Evolutionary conservation across 2,888 invertebrate genomes (phyloP), one percentile per base, ranked within the genome.

Genomic region (Ormyrus pomaceus): DNA sequence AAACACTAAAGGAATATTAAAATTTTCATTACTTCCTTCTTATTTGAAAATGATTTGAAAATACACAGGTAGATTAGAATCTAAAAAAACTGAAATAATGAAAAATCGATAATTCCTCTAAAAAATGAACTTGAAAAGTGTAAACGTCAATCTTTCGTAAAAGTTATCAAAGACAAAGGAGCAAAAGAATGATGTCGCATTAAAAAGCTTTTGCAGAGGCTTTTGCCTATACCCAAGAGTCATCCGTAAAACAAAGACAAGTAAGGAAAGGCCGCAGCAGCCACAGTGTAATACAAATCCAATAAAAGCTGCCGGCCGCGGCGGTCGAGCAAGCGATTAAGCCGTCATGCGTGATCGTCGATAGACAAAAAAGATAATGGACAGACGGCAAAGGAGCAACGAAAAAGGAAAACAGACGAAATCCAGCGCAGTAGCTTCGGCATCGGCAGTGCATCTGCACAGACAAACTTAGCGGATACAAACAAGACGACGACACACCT

Each of bases 301-400:
- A 9, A 11, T 13, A 50, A 48, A 48, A 58, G 34, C 19, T n/a
- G 58, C 19, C 48, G 19, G 56, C 19, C 34, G 34, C 34, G 34
- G 34, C 34, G 34, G 34, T 59, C 59, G 13, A 13, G 70, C 11
- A 50, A 59, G 50, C 45, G 34, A 61, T 71, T 71, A 59, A 71
- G 70, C 48, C 59, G 50, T 59, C 70, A 59, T 58, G 48, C 70
- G 58, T 50, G 51, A 71, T 71, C 59, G 50, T 34, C 13, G 46
- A 50, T 48, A 9, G 8, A 59, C 6, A 34, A 70, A 59, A 59
- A 58, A 9, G 3, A 70, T 11, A 34, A 56, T 10, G 13, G 8
- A 50, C 10, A 53, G 19, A 46, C 46, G 56, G 8, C 34, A 62
- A 45, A 46, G 34, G 13, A 70, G 46, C 46, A 45, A 45, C 34